These are phyloP conservation scores for Chrysotoxum bicinctum DNA, from an alignment of 2,888 invertebrate genomes.

Conservation along the genomic window DNA sequence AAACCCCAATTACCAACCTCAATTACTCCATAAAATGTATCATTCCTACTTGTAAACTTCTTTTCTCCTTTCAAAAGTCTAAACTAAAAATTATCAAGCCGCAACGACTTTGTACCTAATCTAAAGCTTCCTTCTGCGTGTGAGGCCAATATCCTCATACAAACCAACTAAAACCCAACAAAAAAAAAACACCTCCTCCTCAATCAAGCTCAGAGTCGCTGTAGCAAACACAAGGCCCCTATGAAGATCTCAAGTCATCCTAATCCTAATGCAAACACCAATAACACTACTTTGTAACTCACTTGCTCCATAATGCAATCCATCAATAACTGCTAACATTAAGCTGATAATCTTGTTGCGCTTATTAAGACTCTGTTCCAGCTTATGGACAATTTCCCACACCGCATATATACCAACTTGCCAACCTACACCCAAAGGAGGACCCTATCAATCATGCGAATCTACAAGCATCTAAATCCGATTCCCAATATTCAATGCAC, in stretches of 20 bases:
- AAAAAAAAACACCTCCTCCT: background rate
- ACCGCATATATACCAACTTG: slow-evolving; percentile 3
- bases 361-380: background rate
- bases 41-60: too few species aligned
- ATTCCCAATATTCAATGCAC: slow-evolving; percentile 47
- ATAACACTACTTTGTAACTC: slow-evolving; percentile 32
- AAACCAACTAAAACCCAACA: too few species aligned
- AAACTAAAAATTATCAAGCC: background rate
- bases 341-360: slow-evolving; percentile 50
- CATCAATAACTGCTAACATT: slow-evolving; percentile 71
- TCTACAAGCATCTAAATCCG: slow-evolving; percentile 65
- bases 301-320: slow-evolving; percentile 57
- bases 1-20: too few species aligned
- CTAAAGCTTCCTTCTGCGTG: slow-evolving; percentile 5
- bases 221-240: background rate
- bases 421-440: slow-evolving; percentile 14
- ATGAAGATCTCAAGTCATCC: slow-evolving; percentile 22
- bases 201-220: slow-evolving; percentile 30
- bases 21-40: too few species aligned
- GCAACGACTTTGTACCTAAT: slow-evolving; percentile 4
- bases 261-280: slow-evolving; percentile 40
- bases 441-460: slow-evolving; percentile 68
- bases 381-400: slow-evolving; percentile 54
- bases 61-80: background rate
- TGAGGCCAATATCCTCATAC: too few species aligned